A percentile compares a stretch with the other conserved stretches of the same genome.
These are phyloP conservation scores for Araneus ventricosus DNA, from an alignment of 1,140 invertebrate genomes.

Conservation along the genomic window DNA sequence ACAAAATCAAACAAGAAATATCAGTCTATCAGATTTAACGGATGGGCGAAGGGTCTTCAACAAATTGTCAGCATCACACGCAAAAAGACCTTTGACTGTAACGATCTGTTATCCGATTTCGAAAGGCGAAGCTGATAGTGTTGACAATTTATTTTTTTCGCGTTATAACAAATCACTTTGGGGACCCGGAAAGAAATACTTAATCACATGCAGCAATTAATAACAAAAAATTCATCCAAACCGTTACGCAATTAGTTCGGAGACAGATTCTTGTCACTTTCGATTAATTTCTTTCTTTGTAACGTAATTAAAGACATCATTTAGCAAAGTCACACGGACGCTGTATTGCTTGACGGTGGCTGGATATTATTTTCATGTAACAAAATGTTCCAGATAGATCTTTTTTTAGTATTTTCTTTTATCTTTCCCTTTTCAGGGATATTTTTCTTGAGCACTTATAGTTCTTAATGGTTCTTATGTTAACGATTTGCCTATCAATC, in stretches of 20 bases:
- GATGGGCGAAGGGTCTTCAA: background rate
- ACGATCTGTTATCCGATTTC: constrained; percentile 13
- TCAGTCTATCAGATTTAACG: background rate
- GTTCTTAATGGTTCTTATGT: constrained; percentile 32
- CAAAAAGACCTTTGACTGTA: constrained; percentile 19
- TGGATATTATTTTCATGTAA: constrained; percentile 28
- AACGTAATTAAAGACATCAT: constrained; percentile 68
- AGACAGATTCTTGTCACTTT: constrained; percentile 53
- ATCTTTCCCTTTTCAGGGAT: background rate
- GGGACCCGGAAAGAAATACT: constrained; percentile 48
- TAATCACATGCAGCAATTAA: constrained; percentile 53
- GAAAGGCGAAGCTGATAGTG: background rate
- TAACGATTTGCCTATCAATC: constrained; percentile 28
- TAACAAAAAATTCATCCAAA: constrained; percentile 55
- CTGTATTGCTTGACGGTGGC: background rate
- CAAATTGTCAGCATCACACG: background rate
- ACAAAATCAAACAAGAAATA: background rate
- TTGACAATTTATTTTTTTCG: constrained; percentile 20
- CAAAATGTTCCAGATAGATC: background rate
- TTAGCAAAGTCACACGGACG: constrained; percentile 18
- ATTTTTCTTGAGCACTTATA: background rate
- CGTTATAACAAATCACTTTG: constrained; percentile 41
- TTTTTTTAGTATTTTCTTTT: background rate
- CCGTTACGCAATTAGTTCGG: constrained; percentile 34
- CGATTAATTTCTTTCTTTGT: constrained; percentile 49